These are phyloP conservation scores for Lasiurus borealis DNA, from an alignment of 2,113 vertebrate species.

Conservation along the genomic window DNA sequence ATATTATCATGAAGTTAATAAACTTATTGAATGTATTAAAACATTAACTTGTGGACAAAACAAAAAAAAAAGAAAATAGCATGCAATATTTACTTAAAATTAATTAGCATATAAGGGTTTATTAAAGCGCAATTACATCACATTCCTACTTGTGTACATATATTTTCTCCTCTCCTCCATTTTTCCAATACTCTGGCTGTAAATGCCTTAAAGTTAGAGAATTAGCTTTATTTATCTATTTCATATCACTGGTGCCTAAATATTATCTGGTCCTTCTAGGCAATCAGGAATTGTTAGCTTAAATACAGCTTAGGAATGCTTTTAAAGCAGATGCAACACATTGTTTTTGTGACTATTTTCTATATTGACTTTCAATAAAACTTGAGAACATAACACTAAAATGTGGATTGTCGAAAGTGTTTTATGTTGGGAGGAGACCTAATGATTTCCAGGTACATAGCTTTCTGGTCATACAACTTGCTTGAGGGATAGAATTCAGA, in stretches of 20 bases:
- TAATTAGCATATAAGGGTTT: neutral
- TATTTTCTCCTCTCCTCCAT: neutral
- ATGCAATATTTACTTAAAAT: neutral
- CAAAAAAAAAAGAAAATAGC: no score
- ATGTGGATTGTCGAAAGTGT: neutral
- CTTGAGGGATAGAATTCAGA: neutral
- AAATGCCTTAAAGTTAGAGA: neutral
- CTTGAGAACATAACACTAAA: neutral
- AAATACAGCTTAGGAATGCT: conserved; percentile 16
- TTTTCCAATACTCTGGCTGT: neutral
- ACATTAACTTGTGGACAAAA: neutral
- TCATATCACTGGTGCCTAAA: neutral
- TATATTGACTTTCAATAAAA: conserved; percentile 43
- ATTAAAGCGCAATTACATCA: neutral
- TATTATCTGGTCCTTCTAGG: neutral
- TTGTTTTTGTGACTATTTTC: conserved; percentile 28
- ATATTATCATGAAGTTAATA: neutral
- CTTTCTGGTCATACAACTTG: neutral
- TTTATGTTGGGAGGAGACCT: neutral
- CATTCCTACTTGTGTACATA: neutral
- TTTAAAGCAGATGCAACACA: neutral
- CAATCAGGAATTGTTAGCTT: neutral
- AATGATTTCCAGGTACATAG: neutral
- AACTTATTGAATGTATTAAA: neutral
- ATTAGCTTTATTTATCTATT: neutral